These are phyloP conservation scores for Linurgus olivaceus DNA, from an alignment of 2,797 vertebrate species.

Conservation along the genomic window DNA sequence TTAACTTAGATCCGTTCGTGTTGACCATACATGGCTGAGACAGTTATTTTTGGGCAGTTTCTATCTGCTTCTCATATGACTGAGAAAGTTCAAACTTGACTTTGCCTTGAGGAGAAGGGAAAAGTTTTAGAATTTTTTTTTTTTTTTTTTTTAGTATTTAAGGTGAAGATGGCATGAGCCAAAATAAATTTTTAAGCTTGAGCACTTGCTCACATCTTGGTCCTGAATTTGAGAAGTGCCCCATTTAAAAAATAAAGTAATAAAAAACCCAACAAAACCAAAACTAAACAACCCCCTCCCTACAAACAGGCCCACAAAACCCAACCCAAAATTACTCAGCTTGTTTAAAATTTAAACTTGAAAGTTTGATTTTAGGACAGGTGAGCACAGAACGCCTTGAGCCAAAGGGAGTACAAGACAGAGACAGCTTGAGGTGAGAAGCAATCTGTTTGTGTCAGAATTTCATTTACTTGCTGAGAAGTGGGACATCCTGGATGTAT, in stretches of 20 bases:
- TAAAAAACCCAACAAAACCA: not conserved
- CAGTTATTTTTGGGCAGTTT: not conserved
- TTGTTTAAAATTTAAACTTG: not conserved
- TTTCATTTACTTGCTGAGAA: not conserved
- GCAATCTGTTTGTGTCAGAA: not conserved
- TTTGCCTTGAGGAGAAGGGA: not conserved
- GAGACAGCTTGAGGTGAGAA: not conserved
- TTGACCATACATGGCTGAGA: not conserved
- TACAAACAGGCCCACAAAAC: not conserved
- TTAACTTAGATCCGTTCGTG: not conserved
- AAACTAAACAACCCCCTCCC: not conserved
- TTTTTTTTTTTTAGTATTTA: not conserved
- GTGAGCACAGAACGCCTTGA: not conserved
- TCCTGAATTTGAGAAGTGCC: not conserved
- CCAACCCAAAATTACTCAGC: not conserved
- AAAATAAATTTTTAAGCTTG: not conserved
- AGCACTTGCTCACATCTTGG: not conserved
- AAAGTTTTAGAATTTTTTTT: not conserved
- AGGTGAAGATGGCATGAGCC: not conserved
- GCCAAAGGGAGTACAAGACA: accelerated
- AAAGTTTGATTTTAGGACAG: not conserved
- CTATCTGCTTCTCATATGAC: not conserved
- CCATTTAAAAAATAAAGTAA: not conserved
- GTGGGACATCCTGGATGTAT: not conserved
- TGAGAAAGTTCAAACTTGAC: not conserved